A percentile compares a stretch with the other conserved stretches of the same genome.
These are phyloP conservation scores for Dipus sagitta DNA, from an alignment of 2,797 vertebrate genomes.

Conservation along the genomic window DNA sequence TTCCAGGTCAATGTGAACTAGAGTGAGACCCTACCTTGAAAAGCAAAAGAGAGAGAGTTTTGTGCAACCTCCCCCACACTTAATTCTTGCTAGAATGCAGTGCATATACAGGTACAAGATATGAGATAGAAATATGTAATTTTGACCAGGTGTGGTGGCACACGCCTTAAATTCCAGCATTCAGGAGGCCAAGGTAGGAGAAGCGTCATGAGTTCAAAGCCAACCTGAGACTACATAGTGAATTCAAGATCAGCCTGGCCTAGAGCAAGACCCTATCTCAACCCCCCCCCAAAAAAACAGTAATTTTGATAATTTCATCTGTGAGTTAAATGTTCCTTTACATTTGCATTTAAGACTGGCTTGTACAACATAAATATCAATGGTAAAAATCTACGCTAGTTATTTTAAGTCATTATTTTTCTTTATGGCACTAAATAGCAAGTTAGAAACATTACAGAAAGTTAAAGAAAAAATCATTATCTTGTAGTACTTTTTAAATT, in stretches of 20 bases:
- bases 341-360: constrained; percentile 45
- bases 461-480: background rate
- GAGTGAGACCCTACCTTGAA: too few species aligned
- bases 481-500: background rate
- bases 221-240: too few species aligned
- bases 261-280: too few species aligned
- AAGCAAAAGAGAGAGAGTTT: too few species aligned
- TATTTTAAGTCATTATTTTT: constrained; percentile 16
- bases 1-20: too few species aligned
- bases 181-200: too few species aligned
- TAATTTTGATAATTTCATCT: background rate
- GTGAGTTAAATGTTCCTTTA: background rate
- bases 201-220: too few species aligned
- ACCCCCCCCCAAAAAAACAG: too few species aligned
- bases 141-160: too few species aligned
- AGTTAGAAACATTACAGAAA: background rate
- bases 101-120: background rate
- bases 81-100: constrained; percentile 10
- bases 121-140: background rate
- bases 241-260: too few species aligned
- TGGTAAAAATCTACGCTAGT: background rate
- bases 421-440: background rate
- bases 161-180: too few species aligned
- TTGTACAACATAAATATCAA: background rate
- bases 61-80: background rate